Base-by-base conservation (phyloP, 2,113 vertebrate genomes). In the Pao palembangensis region DNA sequence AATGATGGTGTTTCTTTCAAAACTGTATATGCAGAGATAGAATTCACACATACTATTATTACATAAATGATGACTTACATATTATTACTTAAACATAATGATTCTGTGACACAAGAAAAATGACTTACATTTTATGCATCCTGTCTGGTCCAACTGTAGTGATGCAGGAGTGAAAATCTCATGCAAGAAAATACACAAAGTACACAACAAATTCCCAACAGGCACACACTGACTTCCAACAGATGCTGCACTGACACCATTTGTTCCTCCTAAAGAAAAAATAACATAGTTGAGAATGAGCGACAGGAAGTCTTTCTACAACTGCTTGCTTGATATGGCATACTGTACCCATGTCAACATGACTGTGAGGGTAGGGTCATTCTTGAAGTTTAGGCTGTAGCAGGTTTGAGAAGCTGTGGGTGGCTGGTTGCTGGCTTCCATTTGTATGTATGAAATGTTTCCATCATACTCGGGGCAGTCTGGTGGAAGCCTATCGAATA, bases 261-360 rank as follows among this genome's bases (percentile, higher is more conserved):
- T 56, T 71, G 81, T 34, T 91, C 88, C 46, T 84, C 81, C 90
- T 92, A 13, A 43, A 78, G 42, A 21, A 61, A 4, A 42, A 66
- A 56, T 46, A 47, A 16, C 25, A 28, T 3, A 47, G 61, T 3
- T 53, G 41, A 61, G 11, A 17, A 75, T 53, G 2, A 76, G 17
- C 23, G 8, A 44, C 20, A 50, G 11, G 23, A n/a, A 16, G 6
- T 3, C 1, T 15, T 8, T 21, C 52, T 13, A 18, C 20, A 3
- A 2, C 23, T 38, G 34, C 10, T 38, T 38, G 34, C 5, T 25
- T 15, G 14, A 31, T 43, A 11, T 38, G 20, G 49, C 28, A 18
- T 1, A 58, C 20, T 25, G 5, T 82, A 92, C 91, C 91, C 73
- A 54, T n/a, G 87, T 88, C 66, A 92, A 83, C 80, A 90, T 85